These are phyloP conservation scores for Dromas ardeola DNA, from an alignment of 2,113 vertebrate species.

Conservation along the genomic window DNA sequence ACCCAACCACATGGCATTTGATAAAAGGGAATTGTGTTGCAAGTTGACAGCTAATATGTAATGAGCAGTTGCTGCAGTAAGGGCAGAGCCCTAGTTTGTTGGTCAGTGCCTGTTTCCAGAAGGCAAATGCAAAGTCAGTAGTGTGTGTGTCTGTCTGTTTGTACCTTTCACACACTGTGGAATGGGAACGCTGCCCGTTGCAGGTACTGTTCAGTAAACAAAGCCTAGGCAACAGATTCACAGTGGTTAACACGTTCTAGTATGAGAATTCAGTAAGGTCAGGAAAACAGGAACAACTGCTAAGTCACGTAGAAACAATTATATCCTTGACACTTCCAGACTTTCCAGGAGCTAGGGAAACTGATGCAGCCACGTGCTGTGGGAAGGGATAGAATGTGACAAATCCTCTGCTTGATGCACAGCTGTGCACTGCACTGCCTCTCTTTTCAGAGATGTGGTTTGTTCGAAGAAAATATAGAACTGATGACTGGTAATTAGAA, in stretches of 20 bases:
- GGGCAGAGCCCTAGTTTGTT: background rate
- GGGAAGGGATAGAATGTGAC: background rate
- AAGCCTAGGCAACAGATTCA: background rate
- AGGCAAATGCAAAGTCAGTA: background rate
- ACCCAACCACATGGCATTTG: background rate
- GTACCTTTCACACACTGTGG: background rate
- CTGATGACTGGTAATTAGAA: background rate
- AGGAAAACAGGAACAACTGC: background rate
- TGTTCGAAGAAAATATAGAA: background rate
- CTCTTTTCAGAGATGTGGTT: background rate
- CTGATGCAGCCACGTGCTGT: background rate
- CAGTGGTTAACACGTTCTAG: background rate
- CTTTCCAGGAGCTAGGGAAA: background rate
- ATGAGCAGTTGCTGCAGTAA: background rate
- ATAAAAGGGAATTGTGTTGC: background rate
- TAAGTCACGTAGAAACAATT: background rate
- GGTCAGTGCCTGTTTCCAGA: background rate
- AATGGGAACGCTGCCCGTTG: background rate
- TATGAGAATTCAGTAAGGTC: background rate
- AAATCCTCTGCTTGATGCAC: background rate
- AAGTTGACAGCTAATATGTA: background rate
- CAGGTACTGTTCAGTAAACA: slow-evolving; percentile 9
- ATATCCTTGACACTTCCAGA: background rate
- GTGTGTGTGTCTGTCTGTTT: background rate
- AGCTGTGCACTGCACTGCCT: background rate